phyloP scores from a whole-genome alignment of 2,888 invertebrate species.

The Embidobia sp. region DNA sequence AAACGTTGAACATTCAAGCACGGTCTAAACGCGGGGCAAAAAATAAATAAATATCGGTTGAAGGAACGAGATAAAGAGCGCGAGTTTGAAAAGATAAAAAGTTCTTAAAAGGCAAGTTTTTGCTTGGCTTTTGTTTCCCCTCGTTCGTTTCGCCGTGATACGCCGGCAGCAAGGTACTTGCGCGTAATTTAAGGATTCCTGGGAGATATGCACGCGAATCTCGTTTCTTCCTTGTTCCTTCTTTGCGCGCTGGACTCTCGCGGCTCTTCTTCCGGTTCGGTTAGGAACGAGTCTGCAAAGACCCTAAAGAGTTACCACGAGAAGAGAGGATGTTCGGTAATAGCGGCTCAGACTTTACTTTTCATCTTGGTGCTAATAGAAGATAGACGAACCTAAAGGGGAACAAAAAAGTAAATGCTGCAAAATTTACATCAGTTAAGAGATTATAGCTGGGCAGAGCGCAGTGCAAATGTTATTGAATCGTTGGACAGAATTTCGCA shows the following conservation, averaged over 20 bases:
- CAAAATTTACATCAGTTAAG: slow-evolving; percentile 59
- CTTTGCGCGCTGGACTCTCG: slow-evolving; percentile 46
- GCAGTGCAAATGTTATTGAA: slow-evolving; percentile 39
- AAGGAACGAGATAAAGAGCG: slow-evolving; percentile 38
- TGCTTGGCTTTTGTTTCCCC: slow-evolving; percentile 68
- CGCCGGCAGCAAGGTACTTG: slow-evolving; percentile 59
- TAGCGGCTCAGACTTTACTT: slow-evolving; percentile 62
- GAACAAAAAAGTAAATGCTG: slow-evolving; percentile 52
- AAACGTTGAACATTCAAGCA: slow-evolving; percentile 9
- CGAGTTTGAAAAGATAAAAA: slow-evolving; percentile 69
- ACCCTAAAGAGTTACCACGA: slow-evolving; percentile 61
- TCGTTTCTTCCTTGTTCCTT: slow-evolving; percentile 46
- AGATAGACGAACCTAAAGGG: slow-evolving; percentile 50
- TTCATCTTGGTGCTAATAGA: slow-evolving; percentile 62
- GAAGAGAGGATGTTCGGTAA: slow-evolving; percentile 53
- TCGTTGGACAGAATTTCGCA: no score
- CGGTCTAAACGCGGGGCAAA: slow-evolving; percentile 4
- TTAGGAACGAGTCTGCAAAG: slow-evolving; percentile 59
- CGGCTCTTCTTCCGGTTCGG: slow-evolving; percentile 50
- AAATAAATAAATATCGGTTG: slow-evolving; percentile 50
- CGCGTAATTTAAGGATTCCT: slow-evolving; percentile 70
- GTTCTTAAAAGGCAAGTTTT: slow-evolving; percentile 75
- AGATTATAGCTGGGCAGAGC: slow-evolving; percentile 32
- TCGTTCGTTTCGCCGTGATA: slow-evolving; percentile 61
- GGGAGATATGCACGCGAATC: slow-evolving; percentile 64